Base-by-base conservation (phyloP, 2,113 vertebrate genomes). In the Aphelocoma coerulescens region DNA sequence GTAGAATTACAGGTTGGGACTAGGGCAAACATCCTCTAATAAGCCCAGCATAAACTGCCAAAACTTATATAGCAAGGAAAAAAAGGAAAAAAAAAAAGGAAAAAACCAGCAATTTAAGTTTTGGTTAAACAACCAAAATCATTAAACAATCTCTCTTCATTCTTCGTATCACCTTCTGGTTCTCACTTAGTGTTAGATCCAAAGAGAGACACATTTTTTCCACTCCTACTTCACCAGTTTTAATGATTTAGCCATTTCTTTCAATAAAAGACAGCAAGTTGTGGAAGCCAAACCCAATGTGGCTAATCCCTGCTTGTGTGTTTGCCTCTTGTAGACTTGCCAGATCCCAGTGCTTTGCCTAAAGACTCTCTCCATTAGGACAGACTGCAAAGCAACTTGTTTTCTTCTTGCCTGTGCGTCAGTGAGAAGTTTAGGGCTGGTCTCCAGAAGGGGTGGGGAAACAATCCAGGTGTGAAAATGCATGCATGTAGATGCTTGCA, bases 401-500 rank as follows among this genome's bases (percentile, higher is more conserved):
- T 96, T 93, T 83, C 83, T 61, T 72, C 92, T 92, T 32, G 17
- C 16, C 37, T 91, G n/a, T 92, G 88, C 62, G 91, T 96, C 92
- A 97, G 52, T 22, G 41, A 91, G 88, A 20, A 81, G 72, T 65
- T 95, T 61, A 91, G 91, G 93, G 90, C 73, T 89, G 46, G 79
- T 87, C 83, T 91, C 73, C 88, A 94, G 80, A 86, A 94, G n/a
- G 57, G 88, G 95, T 94, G 96, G 95, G 67, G 96, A 84, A 85
- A 89, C 23, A 93, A 93, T 54, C 96, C 96, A 97, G 96, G 96
- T 97, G 96, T 96, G 92, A 94, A 97, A 93, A 90, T 22, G 44
- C 68, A 30, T 72, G 76, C 92, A 76, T 92, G 91, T 96, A 87
- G 86, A 81, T 51, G 62, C 96, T 93, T 96, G 95, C 85, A 96